Percentiles rank a stretch among this genome's conserved stretches.
Evolutionary conservation across 2,113 vertebrate genomes (phyloP).

Genomic region (Hyla sarda): DNA sequence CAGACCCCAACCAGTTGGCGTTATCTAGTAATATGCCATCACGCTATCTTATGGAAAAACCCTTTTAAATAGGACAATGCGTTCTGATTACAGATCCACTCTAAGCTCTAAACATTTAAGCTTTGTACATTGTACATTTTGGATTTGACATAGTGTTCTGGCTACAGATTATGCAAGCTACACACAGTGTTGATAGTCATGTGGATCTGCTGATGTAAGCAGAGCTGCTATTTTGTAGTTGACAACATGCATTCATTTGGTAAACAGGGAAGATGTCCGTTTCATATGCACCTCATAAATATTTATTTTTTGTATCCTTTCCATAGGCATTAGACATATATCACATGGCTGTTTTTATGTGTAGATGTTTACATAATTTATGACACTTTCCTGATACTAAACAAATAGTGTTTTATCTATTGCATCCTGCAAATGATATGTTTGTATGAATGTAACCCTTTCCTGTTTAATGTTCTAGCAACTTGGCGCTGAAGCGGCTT

Average conservation of each 20-base stretch:
- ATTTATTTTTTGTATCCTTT: neutral
- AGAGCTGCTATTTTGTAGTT: neutral
- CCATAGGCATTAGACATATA: neutral
- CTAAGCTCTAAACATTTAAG: neutral
- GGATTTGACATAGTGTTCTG: neutral
- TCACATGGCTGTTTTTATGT: neutral
- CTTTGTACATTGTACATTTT: neutral
- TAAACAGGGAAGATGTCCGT: neutral
- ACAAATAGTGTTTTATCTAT: neutral
- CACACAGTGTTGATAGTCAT: neutral
- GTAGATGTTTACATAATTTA: neutral
- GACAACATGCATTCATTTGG: neutral
- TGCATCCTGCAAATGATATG: neutral
- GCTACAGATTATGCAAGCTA: neutral
- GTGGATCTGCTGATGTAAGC: neutral
- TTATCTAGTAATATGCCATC: too few species aligned
- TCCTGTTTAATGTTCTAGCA: conserved; percentile 68
- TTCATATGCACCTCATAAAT: neutral
- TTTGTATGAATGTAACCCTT: neutral
- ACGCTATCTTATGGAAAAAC: too few species aligned
- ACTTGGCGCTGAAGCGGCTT: conserved; percentile 75
- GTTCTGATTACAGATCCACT: neutral
- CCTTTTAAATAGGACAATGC: too few species aligned
- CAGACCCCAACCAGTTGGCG: too few species aligned
- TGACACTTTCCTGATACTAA: neutral